Evolutionary conservation across 2,797 vertebrate species (phyloP).

Genomic region (Dromococcyx pavoninus): DNA sequence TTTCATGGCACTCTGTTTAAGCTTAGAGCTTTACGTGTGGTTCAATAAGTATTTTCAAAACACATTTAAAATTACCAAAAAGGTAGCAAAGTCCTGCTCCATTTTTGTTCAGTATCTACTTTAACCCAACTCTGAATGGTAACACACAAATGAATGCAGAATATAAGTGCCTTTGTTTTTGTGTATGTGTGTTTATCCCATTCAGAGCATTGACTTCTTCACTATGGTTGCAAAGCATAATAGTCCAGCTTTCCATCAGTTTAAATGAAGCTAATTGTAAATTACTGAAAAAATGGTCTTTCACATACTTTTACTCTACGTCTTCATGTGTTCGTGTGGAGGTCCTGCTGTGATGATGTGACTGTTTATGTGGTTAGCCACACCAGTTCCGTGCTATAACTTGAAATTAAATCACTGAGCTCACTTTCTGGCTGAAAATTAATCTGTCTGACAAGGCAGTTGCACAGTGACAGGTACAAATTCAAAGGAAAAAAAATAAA

Average conservation of each 20-base stretch:
- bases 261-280: not conserved
- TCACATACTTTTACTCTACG: not conserved
- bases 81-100: fast-evolving
- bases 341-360: not conserved
- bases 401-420: not conserved
- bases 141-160: not conserved
- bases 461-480: not conserved
- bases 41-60: not conserved
- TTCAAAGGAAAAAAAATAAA: not conserved
- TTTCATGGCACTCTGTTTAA: not conserved
- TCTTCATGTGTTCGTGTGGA: fast-evolving
- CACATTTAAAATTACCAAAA: not conserved
- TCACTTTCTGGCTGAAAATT: not conserved
- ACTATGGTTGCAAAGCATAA: fast-evolving
- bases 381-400: not conserved
- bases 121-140: not conserved
- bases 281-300: not conserved
- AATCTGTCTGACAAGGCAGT: not conserved
- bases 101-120: not conserved
- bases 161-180: not conserved
- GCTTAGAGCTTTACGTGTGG: not conserved
- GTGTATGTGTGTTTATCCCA: no score
- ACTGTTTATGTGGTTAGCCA: not conserved
- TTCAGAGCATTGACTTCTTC: not conserved
- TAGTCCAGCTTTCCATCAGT: not conserved